Percentiles rank a stretch among this genome's conserved stretches.
phyloP scores from a whole-genome alignment of 2,888 invertebrate genomes.

The Allolobophora icterica region DNA sequence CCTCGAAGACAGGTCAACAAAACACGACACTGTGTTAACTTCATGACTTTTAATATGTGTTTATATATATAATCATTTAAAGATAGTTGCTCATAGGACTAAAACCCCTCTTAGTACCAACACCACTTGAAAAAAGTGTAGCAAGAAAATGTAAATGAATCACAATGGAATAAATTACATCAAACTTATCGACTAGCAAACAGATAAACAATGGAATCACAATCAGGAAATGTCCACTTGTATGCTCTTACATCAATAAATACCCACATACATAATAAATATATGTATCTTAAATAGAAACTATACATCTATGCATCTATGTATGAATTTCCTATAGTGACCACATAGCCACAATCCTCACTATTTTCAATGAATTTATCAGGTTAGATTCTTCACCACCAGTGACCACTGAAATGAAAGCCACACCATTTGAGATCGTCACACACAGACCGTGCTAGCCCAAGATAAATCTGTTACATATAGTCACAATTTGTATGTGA shows the following conservation, averaged over 20 bases:
- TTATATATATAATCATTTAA: neutral
- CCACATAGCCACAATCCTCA: neutral
- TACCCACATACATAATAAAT: neutral
- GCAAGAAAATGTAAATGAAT: neutral
- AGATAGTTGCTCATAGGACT: neutral
- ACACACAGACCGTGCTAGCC: neutral
- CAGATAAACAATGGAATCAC: neutral
- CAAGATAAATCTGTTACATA: neutral
- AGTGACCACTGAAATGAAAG: neutral
- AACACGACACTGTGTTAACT: neutral
- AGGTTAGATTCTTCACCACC: neutral
- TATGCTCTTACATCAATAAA: neutral
- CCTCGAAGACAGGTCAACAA: neutral
- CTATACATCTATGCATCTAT: neutral
- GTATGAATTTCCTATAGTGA: too few relatives aligned
- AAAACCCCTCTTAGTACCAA: neutral
- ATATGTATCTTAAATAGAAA: neutral
- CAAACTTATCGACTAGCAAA: slow-evolving; percentile 10
- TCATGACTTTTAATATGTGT: neutral
- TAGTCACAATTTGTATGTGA: neutral
- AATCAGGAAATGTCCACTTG: neutral
- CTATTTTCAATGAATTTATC: neutral
- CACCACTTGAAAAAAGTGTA: neutral
- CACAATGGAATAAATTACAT: slow-evolving; percentile 17
- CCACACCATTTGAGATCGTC: neutral